A percentile compares a stretch with the other conserved stretches of the same genome.
phyloP scores from a whole-genome alignment of 2,888 invertebrate genomes.

The Lochmaea capreae region DNA sequence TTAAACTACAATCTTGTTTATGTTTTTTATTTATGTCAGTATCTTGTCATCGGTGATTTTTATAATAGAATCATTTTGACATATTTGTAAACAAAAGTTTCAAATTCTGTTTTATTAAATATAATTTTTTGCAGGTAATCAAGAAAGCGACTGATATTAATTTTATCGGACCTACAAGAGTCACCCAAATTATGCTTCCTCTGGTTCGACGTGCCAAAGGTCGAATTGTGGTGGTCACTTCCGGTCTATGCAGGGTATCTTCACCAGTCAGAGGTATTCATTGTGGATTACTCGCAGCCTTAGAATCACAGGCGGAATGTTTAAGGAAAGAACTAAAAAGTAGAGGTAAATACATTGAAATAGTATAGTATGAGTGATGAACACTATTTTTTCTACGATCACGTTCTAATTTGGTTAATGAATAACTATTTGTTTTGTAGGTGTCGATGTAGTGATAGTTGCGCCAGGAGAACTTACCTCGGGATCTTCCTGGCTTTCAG shows the following conservation, averaged over 20 bases:
- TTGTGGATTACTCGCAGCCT: constrained; percentile 80
- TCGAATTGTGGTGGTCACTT: constrained; percentile 83
- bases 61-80: too few relatives aligned
- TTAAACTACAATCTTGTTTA: too few relatives aligned
- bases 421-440: constrained; percentile 25
- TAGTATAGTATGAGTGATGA: too few relatives aligned
- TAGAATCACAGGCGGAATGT: constrained; percentile 84
- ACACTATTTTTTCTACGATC: too few relatives aligned
- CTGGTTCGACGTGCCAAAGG: constrained; percentile 82
- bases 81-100: too few relatives aligned
- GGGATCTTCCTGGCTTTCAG: constrained; percentile 82
- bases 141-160: constrained; percentile 78
- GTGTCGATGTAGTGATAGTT: constrained; percentile 85
- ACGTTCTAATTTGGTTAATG: too few relatives aligned
- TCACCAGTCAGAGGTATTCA: constrained; percentile 86
- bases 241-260: constrained; percentile 83
- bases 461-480: constrained; percentile 88
- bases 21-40: too few relatives aligned
- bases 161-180: constrained; percentile 75
- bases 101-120: too few relatives aligned
- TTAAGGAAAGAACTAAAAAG: constrained; percentile 75
- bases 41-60: too few relatives aligned
- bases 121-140: constrained; percentile 56
- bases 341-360: constrained; percentile 38
- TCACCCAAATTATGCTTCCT: constrained; percentile 81